Evolutionary conservation across 2,797 vertebrate genomes (phyloP).

Genomic region (Percopsis omiscomaycus): DNA sequence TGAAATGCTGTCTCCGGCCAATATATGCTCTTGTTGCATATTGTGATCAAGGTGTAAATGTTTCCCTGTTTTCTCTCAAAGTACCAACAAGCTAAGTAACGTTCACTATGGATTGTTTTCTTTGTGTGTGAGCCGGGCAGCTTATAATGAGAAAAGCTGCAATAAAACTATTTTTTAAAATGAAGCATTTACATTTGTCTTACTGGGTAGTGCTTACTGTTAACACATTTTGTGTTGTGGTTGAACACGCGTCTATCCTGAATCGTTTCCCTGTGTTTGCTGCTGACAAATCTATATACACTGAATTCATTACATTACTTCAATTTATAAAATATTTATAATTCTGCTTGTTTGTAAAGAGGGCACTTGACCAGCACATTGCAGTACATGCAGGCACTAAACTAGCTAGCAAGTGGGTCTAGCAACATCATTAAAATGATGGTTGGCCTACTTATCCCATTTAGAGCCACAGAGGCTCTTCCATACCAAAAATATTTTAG

Average conservation of each 20-base stretch:
- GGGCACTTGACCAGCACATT: slow-evolving; percentile 20
- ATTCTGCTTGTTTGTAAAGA: slow-evolving; percentile 8
- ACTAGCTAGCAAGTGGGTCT: slow-evolving; percentile 37
- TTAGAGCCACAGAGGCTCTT: slow-evolving; percentile 61
- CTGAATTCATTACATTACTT: background rate
- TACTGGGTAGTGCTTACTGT: slow-evolving; percentile 16
- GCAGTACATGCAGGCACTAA: slow-evolving; percentile 15
- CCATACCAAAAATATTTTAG: slow-evolving; percentile 44
- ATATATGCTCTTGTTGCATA: slow-evolving; percentile 13
- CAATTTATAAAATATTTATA: too few relatives aligned
- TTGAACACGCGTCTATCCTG: slow-evolving; percentile 29
- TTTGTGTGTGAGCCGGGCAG: slow-evolving; percentile 55
- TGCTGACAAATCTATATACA: slow-evolving; percentile 1
- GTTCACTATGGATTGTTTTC: slow-evolving; percentile 28
- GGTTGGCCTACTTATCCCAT: slow-evolving; percentile 72
- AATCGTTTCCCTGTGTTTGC: slow-evolving; percentile 19
- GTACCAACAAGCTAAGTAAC: slow-evolving; percentile 30
- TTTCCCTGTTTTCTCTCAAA: background rate
- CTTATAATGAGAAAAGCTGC: slow-evolving; percentile 51
- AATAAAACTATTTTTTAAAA: slow-evolving; percentile 78
- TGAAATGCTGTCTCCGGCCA: slow-evolving; percentile 4
- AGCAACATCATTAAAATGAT: slow-evolving; percentile 50
- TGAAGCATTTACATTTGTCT: slow-evolving; percentile 36
- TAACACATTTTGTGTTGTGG: slow-evolving; percentile 9
- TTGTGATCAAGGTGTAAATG: slow-evolving; percentile 25